Base-by-base conservation (phyloP, 2,888 invertebrate species). In the Aquatica leii region DNA sequence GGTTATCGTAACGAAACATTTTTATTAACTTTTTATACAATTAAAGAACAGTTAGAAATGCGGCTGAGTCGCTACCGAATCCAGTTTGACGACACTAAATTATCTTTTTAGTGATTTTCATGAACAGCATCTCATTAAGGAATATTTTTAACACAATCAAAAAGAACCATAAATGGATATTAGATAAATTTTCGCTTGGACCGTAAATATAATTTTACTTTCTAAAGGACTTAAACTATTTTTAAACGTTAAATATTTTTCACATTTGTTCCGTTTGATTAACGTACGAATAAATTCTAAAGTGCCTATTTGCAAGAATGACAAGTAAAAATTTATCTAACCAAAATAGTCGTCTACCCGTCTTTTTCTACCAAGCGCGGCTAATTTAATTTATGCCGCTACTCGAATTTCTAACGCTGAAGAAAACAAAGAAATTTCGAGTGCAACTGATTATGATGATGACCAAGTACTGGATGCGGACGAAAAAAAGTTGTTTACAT, bases 31-130 rank as follows among this genome's bases (percentile, higher is more conserved):
- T 64, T 59, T 58, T 73, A 61, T 65, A 70, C 74, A 75, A 76
- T 77, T 77, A 75, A 76, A 73, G 71, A 74, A 77, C 77, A 77
- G 78, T 77, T 78, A 76, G 76, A 76, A 72, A 76, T 73, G 76
- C 75, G 77, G 80, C 79, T 57, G 62, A 62, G 51, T 62, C 52
- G 62, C 62, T 80, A 79, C 80, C 75, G 80, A 78, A 78, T 79
- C 79, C 78, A 76, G 78, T 80, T 78, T 77, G 77, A 78, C 77
- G 76, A 74, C 78, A 67, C 78, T 80, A 79, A 78, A 79, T 80
- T 77, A 74, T 77, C 76, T 76, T 78, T 79, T 80, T 78, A 79
- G 50, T 63, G 58, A 63, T 63, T 43, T 57, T 31, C 49, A 53
- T 48, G 59, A 59, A 34, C 59, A 52, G 59, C 41, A 59, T 59